Evolutionary conservation across 2,113 vertebrate genomes (phyloP), one percentile per base, ranked within the genome.

Genomic region (Centropristis striata): DNA sequence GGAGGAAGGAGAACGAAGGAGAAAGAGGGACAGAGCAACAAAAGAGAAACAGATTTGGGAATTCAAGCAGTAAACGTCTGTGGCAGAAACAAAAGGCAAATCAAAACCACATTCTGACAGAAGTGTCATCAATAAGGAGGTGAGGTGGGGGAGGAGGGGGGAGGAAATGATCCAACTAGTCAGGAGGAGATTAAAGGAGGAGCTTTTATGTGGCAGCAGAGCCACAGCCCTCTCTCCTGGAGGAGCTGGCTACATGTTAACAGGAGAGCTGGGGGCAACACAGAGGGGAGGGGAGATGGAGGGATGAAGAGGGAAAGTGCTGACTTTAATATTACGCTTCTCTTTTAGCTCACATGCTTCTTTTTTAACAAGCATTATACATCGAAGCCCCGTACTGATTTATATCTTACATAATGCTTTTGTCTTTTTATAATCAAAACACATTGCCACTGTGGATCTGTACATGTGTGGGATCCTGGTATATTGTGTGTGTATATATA

Each of bases 121-220:
- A 81, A 78, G 39, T 54, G 27, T 42, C 16, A 64, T 61, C 61
- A 84, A 78, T 61, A 8, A 1, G n/a, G 42, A 44, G n/a, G 18
- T 15, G 58, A 46, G 14, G 9, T 11, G 3, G 25, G 32, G n/a
- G 25, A 18, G 21, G 25, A 16, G 9, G 5, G 50, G 44, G 53
- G 46, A 50, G 83, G 20, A 76, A 83, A 71, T 60, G 58, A 32
- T 32, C 32, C 6, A 32, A 32, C 3, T 32, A 32, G 32, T 32
- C 32, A 46, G 21, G 58, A 53, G 58, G 74, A 84, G 78, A 88
- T 86, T 87, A 92, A 90, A 90, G 84, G 80, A 71, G 44, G 47
- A 70, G 75, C 85, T 93, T 92, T 90, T 81, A 90, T 91, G 83
- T 88, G 54, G 28, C 55, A 66, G 61, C 42, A 76, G 72, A 83